Percentiles rank a stretch among this genome's conserved stretches.
These are phyloP conservation scores for Setophaga petechia DNA, from an alignment of 2,113 vertebrate genomes.

Conservation along the genomic window DNA sequence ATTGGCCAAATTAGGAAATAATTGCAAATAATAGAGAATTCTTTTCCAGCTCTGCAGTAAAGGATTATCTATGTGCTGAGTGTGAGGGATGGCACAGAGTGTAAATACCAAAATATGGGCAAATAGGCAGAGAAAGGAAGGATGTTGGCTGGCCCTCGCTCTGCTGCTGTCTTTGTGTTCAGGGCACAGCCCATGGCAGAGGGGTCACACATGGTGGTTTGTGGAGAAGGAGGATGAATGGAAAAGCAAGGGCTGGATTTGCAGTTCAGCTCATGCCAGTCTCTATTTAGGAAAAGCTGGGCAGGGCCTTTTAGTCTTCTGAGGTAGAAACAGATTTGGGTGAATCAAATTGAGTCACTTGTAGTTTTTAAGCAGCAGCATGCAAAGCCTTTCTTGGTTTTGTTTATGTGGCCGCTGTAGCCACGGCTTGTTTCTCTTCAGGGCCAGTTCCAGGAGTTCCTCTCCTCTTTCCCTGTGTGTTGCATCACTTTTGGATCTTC, in stretches of 20 bases:
- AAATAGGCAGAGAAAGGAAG: neutral
- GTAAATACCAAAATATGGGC: conserved; percentile 46
- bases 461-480: neutral
- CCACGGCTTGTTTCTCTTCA: neutral
- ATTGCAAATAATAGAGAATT: conserved; percentile 69
- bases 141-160: neutral
- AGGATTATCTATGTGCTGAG: conserved; percentile 41
- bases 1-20: conserved; percentile 71
- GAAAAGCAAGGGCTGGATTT: neutral
- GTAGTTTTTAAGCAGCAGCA: neutral
- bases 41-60: conserved; percentile 20
- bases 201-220: fast-evolving
- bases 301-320: neutral
- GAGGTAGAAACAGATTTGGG: neutral
- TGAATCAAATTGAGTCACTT: neutral
- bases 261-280: neutral
- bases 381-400: neutral
- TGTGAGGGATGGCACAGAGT: neutral
- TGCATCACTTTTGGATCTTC: neutral
- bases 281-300: neutral
- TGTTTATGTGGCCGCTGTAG: neutral
- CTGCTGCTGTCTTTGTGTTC: neutral
- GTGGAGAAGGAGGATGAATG: neutral
- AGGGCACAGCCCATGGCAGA: neutral
- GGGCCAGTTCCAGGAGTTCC: neutral